Evolutionary conservation across 1,140 invertebrate species (phyloP), one percentile per base, ranked within the genome.

Genomic region (Scylla paramamosain): DNA sequence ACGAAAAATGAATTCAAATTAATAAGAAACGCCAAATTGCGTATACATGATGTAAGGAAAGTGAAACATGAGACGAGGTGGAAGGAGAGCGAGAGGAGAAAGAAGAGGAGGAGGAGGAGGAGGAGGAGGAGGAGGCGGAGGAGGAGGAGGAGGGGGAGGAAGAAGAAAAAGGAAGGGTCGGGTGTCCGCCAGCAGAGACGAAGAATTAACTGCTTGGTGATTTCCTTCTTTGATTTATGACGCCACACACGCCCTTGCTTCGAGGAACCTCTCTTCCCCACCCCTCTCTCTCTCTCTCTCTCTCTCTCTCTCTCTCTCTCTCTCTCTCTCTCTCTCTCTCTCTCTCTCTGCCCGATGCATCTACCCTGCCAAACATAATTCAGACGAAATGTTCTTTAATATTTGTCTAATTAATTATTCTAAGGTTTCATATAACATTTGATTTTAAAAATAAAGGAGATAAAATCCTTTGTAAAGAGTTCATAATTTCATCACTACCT

Each of bases 181-280:
- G 25, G 67, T 77, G 67, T 77, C 67, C n/a, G 67, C 20, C 67
- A 77, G 67, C 67, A 77, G 20, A n/a, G 67, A 77, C 67, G 67
- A 77, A 77, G 67, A 77, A 77, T 77, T 77, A 77, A 77, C 67
- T 77, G 67, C 67, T 77, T 77, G 67, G 67, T 77, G 67, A 77
- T 77, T 77, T 77, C 67, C 25, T 77, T 77, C n/a, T 77, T 25
- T 77, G 67, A 77, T 77, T 77, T 77, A 77, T n/a, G 67, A 77
- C 67, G 67, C 67, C 67, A 77, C 67, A 77, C 67, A 77, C 67
- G n/a, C 67, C 67, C 67, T 77, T 7, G 67, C 67, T n/a, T 77
- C 67, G 4, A 77, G 67, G 67, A 77, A 77, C n/a, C 20, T 77
- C 67, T 77, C 20, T 77, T 20, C 20, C 20, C 20, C 39, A 39